phyloP scores from a whole-genome alignment of 2,113 vertebrate genomes.

The Cavia porcellus region DNA sequence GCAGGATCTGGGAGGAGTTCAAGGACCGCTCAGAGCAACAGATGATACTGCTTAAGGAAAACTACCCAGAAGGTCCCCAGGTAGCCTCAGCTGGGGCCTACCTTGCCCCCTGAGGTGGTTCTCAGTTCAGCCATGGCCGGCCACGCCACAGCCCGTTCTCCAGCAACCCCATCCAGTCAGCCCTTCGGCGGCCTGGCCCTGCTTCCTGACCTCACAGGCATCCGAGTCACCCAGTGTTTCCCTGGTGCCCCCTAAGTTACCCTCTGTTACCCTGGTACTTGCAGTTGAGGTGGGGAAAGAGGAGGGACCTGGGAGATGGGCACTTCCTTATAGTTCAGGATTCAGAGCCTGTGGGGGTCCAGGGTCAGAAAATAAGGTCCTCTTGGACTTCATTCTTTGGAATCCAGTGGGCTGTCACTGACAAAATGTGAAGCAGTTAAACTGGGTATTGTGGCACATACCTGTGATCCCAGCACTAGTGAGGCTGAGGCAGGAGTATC shows the following conservation, averaged over 20 bases:
- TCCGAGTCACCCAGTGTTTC: neutral
- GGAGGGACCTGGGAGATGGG: neutral
- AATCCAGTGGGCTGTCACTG: neutral
- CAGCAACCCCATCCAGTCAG: neutral
- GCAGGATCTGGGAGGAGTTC: too few relatives aligned
- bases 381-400: neutral
- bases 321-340: neutral
- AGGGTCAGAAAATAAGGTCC: neutral
- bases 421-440: neutral
- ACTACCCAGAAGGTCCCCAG: too few relatives aligned
- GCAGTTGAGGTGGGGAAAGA: neutral
- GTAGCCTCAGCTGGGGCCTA: too few relatives aligned
- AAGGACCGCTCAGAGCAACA: too few relatives aligned
- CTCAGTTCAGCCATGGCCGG: too few relatives aligned
- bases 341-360: neutral
- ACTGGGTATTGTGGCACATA: too few relatives aligned
- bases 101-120: too few relatives aligned
- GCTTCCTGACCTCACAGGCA: rapidly evolving
- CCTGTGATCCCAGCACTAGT: too few relatives aligned
- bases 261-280: neutral
- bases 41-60: too few relatives aligned
- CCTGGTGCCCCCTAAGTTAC: neutral
- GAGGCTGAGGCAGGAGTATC: too few relatives aligned
- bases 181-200: neutral
- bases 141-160: too few relatives aligned